Conservation (phyloP, 2,888 invertebrate genomes). For the Nebria brevicollis region DNA sequence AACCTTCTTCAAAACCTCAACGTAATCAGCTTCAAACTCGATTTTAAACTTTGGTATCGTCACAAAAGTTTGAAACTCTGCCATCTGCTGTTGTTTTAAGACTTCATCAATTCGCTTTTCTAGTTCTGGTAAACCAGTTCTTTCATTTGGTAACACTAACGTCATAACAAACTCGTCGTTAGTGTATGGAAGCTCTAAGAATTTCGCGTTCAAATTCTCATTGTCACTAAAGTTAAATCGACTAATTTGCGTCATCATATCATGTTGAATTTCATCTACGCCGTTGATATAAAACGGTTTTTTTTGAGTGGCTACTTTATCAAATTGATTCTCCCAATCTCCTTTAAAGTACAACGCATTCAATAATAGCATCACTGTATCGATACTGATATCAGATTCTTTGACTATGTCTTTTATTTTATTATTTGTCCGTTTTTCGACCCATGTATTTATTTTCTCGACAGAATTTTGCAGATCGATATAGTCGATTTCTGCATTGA, state of each 20-base stretch:
- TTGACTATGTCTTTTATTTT: constrained; percentile 26
- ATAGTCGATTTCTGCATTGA: constrained; percentile 14
- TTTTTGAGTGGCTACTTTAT: constrained; percentile 3
- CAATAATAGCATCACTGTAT: constrained; percentile 17
- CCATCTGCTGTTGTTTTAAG: background rate
- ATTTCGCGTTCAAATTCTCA: constrained; percentile 23
- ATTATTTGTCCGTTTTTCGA: constrained; percentile 31
- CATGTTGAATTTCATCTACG: background rate
- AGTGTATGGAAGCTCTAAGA: constrained; percentile 26
- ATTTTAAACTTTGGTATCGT: constrained; percentile 31
- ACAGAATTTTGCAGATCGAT: background rate
- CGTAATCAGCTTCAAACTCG: constrained; percentile 17
- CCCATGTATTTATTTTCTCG: constrained; percentile 26
- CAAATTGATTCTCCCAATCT: constrained; percentile 23
- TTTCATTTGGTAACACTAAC: constrained; percentile 31
- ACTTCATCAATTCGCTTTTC: constrained; percentile 8
- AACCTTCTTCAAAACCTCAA: constrained; percentile 19
- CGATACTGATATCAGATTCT: background rate
- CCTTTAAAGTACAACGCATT: constrained; percentile 37
- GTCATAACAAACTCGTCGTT: constrained; percentile 28
- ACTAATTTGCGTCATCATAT: constrained; percentile 25
- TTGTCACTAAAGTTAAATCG: constrained; percentile 21
- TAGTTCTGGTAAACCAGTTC: constrained; percentile 7
- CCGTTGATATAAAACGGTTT: constrained; percentile 21
- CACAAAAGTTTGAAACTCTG: background rate